Base-by-base conservation (phyloP, 92 coral and sea anemone genomes). In the Epizoanthus stellaris region DNA sequence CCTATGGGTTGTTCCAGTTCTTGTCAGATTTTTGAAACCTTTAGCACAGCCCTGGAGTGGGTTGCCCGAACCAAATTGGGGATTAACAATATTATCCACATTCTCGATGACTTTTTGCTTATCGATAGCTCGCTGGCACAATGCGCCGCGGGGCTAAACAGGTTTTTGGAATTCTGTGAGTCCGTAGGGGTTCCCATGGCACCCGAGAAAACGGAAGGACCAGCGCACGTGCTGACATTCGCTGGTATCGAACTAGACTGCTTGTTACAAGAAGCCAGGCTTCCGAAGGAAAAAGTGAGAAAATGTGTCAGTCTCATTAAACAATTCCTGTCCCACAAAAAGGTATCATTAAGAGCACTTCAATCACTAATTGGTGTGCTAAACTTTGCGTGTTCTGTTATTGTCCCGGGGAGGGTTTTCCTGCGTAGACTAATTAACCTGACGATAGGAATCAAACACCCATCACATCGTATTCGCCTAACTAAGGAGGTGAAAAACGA, bases 171-270 rank as follows among this genome's bases (percentile, higher is more conserved):
- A 36, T 59, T 80, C 19, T 91, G 94, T 71, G 79, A 67, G 4
- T 67, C 85, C 43, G 68, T 91, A 10, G 91, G 87, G 34, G 84
- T 91, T 19, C 89, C 91, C 43, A 87, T 91, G 89, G 94, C 91
- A 6, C 94, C 87, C 7, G 89, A 87, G 38, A 82, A 87, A 64
- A 91, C 94, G 17, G 88, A 84, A 30, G 91, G 94, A 16, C 91
- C 94, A 42, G 57, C 74, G 54, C 82, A 53, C 23, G 73, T 73
- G 38, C 62, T 91, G 54, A 36, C 82, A 16, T 91, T 88, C 85
- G 94, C 90, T 3, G 90, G 90, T n/a, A 91, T 91, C 21, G 95
- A 91, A 61, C 69, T 88, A 47, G 92, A 91, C 71, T 62, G 86
- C 42, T 16, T 70, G 12, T 16, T 61, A 10, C 62, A 65, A 8